Evolutionary conservation across 2,888 invertebrate genomes (phyloP).

Genomic region (Phasia obesa): DNA sequence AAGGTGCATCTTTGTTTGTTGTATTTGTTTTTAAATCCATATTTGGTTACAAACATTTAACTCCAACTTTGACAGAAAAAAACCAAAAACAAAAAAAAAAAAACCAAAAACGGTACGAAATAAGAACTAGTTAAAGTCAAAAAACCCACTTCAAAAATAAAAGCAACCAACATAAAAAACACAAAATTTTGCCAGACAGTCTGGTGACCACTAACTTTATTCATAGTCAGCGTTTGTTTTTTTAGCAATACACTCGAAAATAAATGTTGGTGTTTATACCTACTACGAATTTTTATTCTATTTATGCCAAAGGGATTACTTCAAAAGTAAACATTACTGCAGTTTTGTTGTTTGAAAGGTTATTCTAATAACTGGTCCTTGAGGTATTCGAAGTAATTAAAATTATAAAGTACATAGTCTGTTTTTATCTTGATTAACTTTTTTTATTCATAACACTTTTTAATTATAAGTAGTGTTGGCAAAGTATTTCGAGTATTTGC

Average conservation of each 20-base stretch:
- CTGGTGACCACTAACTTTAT: constrained; percentile 67
- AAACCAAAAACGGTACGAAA: constrained; percentile 12
- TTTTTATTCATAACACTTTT: no score
- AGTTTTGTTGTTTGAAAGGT: no score
- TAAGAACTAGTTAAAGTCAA: constrained; percentile 46
- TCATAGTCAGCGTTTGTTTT: not conserved
- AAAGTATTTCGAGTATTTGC: no score
- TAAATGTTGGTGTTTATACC: constrained; percentile 4
- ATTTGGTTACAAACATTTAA: constrained; percentile 6
- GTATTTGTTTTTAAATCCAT: no score
- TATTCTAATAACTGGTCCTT: no score
- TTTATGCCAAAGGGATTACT: no score
- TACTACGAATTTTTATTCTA: no score
- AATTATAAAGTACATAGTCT: no score
- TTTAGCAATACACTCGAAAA: constrained; percentile 41
- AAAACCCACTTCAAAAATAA: constrained; percentile 61
- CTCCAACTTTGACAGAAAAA: constrained; percentile 34
- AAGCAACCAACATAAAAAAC: constrained; percentile 53
- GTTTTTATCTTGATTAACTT: no score
- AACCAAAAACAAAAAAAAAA: constrained; percentile 10
- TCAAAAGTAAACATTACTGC: no score
- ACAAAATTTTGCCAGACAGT: constrained; percentile 66
- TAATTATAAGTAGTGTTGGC: no score
- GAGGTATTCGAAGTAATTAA: no score
- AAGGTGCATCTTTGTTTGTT: constrained; percentile 68